Conservation (phyloP, 64 coral and sea anemone genomes). For the Montipora sp. region DNA sequence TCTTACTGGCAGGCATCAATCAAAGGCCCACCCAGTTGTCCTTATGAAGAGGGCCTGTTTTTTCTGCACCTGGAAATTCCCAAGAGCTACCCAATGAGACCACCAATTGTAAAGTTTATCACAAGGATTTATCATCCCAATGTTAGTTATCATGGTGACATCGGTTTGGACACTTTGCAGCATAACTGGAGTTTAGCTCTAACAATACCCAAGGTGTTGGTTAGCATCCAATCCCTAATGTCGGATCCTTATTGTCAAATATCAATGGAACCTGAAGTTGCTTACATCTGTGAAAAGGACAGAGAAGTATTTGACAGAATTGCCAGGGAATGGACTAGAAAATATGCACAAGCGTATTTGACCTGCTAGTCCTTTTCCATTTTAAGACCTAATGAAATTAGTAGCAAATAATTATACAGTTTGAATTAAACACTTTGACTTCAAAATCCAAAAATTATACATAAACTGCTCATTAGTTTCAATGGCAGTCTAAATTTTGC, state of each 20-base stretch:
- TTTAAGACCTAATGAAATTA: no score
- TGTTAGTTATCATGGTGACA: slow-evolving; percentile 78
- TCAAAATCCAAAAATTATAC: no score
- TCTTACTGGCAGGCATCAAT: slow-evolving; percentile 87
- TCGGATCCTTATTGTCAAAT: slow-evolving; percentile 75
- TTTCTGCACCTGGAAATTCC: slow-evolving; percentile 82
- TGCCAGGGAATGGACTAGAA: slow-evolving; percentile 69
- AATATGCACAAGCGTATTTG: slow-evolving; percentile 56
- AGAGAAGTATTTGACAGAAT: slow-evolving; percentile 60
- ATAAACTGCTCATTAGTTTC: no score
- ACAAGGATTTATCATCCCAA: slow-evolving; percentile 82
- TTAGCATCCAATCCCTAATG: slow-evolving; percentile 75
- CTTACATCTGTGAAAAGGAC: slow-evolving; percentile 56
- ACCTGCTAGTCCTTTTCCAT: background rate
- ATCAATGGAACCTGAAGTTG: slow-evolving; percentile 69
- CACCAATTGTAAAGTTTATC: slow-evolving; percentile 65
- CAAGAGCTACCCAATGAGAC: slow-evolving; percentile 74
- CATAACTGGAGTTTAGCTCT: slow-evolving; percentile 70
- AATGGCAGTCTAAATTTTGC: no score
- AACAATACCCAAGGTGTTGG: slow-evolving; percentile 71
- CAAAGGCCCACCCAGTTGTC: slow-evolving; percentile 60
- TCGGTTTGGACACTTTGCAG: slow-evolving; percentile 59
- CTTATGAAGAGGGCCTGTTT: slow-evolving; percentile 72
- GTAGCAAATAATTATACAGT: no score
- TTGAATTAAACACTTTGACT: no score